Base-by-base conservation (phyloP, 2,113 vertebrate species). In the Geococcyx californianus region DNA sequence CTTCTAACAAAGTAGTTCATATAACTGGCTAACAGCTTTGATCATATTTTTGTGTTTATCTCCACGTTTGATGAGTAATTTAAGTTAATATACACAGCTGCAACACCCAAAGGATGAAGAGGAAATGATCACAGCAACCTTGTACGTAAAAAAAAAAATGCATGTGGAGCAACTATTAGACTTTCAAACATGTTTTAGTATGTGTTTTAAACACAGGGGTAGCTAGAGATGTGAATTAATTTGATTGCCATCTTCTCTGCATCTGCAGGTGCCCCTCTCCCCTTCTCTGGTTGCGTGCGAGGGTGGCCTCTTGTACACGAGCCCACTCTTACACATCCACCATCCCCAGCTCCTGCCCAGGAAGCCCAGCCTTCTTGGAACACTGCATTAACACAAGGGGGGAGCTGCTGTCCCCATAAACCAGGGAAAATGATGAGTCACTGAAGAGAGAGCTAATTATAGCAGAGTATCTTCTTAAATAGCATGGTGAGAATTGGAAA, bases 41-140 rank as follows among this genome's bases (percentile, higher is more conserved):
- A 15, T 19, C 10, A 1, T 2, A 12, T 20, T 52, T 51, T 24
- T 66, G 38, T 29, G 36, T n/a, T 75, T 52, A 21, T 40, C 63
- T 56, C 11, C 24, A 44, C 17, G 0, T 29, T 16, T 73, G 56
- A 21, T 34, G 36, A 69, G 33, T 17, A 63, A 52, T 56, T 62
- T 21, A 29, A 67, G 45, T 66, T 51, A 64, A 49, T 2, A 49
- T 1, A 52, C 19, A 45, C 0, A 0, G 44, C 36, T 67, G 20
- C 31, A 64, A 34, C 16, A 75, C 13, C 3, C 63, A 55, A 40
- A 47, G 75, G 68, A 63, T 23, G 7, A 38, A 75, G 23, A 62
- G n/a, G 42, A 86, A 93, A 75, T 49, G 16, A 69, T 63, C 40
- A 33, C 3, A 29, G 75, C 20, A 56, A 70, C 28, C 11, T 49